A percentile compares a stretch with the other conserved stretches of the same genome.
Evolutionary conservation across 2,888 invertebrate genomes (phyloP).

Genomic region (Erannis defoliaria): DNA sequence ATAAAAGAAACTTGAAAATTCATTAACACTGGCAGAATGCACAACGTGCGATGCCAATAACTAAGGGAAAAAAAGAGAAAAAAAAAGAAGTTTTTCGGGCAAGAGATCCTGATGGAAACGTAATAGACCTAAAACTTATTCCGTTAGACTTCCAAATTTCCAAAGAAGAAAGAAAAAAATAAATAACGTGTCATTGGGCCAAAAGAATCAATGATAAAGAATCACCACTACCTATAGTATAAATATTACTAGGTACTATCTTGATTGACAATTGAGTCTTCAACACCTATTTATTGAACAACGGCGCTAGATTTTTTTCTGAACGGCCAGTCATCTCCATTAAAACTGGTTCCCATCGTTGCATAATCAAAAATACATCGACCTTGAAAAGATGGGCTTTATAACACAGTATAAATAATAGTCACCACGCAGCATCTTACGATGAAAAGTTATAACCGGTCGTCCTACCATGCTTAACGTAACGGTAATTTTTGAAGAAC

Average conservation of each 20-base stretch:
- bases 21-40: too few species aligned
- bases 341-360: constrained; percentile 39
- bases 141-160: too few species aligned
- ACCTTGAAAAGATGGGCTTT: constrained; percentile 44
- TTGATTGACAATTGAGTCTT: not conserved
- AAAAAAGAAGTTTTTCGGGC: too few species aligned
- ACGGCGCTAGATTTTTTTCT: constrained; percentile 33
- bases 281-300: not conserved
- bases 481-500: constrained; percentile 32
- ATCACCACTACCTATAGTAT: too few species aligned
- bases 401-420: not conserved
- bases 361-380: constrained; percentile 49
- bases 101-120: too few species aligned
- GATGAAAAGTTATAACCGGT: constrained; percentile 25
- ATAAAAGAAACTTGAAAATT: too few species aligned
- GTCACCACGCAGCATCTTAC: not conserved
- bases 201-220: too few species aligned
- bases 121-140: too few species aligned
- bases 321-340: constrained; percentile 37
- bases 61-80: too few species aligned
- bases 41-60: too few species aligned
- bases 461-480: constrained; percentile 3
- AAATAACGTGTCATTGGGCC: too few species aligned
- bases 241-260: not conserved
- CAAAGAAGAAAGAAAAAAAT: too few species aligned